These are phyloP conservation scores for Heterodera schachtii DNA, from an alignment of 1,140 invertebrate species.

Conservation along the genomic window DNA sequence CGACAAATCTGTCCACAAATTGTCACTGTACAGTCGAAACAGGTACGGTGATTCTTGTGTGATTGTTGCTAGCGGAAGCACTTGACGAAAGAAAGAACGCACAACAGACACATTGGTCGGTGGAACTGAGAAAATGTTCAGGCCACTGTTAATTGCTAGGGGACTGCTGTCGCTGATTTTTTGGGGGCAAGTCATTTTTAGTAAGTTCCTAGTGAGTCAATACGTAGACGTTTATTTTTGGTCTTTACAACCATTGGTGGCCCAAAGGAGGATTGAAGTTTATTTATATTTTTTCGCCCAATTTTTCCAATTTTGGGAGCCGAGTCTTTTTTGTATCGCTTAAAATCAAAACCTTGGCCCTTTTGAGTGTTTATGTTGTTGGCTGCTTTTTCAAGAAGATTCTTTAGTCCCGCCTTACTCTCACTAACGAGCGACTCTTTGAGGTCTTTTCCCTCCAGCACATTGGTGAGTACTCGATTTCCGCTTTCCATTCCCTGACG, in stretches of 20 bases:
- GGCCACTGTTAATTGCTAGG: slow-evolving; percentile 3
- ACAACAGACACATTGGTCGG: slow-evolving; percentile 28
- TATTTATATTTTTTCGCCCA: slow-evolving; percentile 10
- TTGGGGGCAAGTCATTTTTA: slow-evolving; percentile 24
- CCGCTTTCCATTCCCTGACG: neutral
- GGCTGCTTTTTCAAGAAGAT: neutral
- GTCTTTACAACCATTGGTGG: too few relatives aligned
- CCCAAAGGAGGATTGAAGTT: neutral
- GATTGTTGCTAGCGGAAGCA: too few relatives aligned
- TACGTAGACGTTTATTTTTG: neutral
- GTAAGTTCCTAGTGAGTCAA: slow-evolving; percentile 19
- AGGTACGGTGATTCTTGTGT: too few relatives aligned
- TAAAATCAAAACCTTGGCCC: slow-evolving; percentile 16
- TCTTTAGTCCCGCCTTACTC: slow-evolving; percentile 1
- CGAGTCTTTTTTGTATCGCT: slow-evolving; percentile 5
- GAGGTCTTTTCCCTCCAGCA: slow-evolving; percentile 1
- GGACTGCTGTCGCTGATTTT: slow-evolving; percentile 24
- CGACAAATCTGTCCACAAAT: too few relatives aligned
- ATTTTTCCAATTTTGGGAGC: neutral
- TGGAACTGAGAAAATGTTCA: slow-evolving; percentile 28
- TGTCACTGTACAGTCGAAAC: too few relatives aligned
- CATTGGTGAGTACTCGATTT: slow-evolving; percentile 3
- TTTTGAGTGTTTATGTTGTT: neutral
- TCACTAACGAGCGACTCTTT: slow-evolving; percentile 1
- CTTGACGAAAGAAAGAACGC: too few relatives aligned